phyloP scores from a whole-genome alignment of 2,888 invertebrate genomes.

The Lysandra bellargus region DNA sequence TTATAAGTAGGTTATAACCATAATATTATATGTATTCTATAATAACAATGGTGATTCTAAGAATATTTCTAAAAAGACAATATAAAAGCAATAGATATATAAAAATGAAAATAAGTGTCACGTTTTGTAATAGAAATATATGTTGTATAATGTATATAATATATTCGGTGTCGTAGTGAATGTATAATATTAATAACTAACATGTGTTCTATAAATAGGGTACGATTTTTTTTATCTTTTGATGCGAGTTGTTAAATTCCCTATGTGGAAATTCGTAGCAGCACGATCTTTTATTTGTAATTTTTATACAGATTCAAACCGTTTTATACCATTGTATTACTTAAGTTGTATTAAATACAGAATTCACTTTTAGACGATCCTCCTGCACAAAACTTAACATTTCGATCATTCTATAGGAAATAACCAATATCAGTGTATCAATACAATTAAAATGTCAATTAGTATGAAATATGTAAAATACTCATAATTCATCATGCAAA shows the following conservation, averaged over 20 bases:
- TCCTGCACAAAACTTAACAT: background rate
- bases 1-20: background rate
- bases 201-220: constrained; percentile 19
- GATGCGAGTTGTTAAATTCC: background rate
- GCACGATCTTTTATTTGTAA: background rate
- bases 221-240: background rate
- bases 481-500: background rate
- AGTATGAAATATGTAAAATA: background rate
- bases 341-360: background rate
- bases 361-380: background rate
- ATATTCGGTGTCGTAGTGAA: constrained; percentile 14
- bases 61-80: constrained; percentile 19
- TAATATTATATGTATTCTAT: background rate
- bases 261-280: background rate
- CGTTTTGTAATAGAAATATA: background rate
- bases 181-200: constrained; percentile 12
- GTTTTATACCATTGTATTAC: background rate
- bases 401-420: background rate
- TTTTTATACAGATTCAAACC: constrained; percentile 1
- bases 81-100: constrained; percentile 27
- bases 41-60: background rate
- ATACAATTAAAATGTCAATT: constrained; percentile 6
- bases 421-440: background rate
- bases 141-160: background rate
- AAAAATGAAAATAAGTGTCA: constrained; percentile 7